Conservation (phyloP, 2,888 invertebrate species). For the Eucriotettix oculatus region DNA sequence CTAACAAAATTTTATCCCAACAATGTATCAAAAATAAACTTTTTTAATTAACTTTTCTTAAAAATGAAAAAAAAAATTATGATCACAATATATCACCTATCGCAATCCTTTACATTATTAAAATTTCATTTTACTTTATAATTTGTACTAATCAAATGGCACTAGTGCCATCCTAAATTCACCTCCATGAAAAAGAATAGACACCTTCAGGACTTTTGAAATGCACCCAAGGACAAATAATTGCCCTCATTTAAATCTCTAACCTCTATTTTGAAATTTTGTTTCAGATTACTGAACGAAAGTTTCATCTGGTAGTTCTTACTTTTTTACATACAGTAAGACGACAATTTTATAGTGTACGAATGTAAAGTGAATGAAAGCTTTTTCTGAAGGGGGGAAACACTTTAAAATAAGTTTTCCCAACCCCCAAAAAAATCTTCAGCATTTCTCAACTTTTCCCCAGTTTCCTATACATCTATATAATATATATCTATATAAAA, state of each 20-base stretch:
- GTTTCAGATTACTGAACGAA: slow-evolving; percentile 7
- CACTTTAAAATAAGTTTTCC: slow-evolving; percentile 1
- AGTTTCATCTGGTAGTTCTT: slow-evolving; percentile 10
- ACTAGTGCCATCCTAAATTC: slow-evolving; percentile 9
- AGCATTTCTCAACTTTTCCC: slow-evolving; percentile 1
- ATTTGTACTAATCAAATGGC: slow-evolving; percentile 16
- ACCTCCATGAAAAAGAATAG: slow-evolving; percentile 9
- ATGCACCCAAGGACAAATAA: not conserved
- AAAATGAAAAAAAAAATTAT: slow-evolving; percentile 22
- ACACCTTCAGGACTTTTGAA: too few species aligned
- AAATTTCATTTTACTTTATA: slow-evolving; percentile 12
- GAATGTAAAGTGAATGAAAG: too few species aligned
- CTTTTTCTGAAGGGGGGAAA: not conserved
- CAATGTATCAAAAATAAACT: slow-evolving; percentile 51
- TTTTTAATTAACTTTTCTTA: slow-evolving; percentile 24
- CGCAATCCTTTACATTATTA: slow-evolving; percentile 14
- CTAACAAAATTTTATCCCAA: slow-evolving; percentile 38
- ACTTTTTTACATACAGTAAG: slow-evolving; percentile 12
- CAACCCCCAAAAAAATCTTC: slow-evolving; percentile 1
- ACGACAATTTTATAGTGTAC: slow-evolving; percentile 4
- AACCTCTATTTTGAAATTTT: slow-evolving; percentile 7
- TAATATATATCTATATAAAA: not conserved
- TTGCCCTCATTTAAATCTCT: slow-evolving; percentile 6
- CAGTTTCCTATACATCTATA: not conserved
- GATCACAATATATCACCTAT: slow-evolving; percentile 9